phyloP scores from a whole-genome alignment of 2,113 vertebrate species.

The Empidonax alnorum region DNA sequence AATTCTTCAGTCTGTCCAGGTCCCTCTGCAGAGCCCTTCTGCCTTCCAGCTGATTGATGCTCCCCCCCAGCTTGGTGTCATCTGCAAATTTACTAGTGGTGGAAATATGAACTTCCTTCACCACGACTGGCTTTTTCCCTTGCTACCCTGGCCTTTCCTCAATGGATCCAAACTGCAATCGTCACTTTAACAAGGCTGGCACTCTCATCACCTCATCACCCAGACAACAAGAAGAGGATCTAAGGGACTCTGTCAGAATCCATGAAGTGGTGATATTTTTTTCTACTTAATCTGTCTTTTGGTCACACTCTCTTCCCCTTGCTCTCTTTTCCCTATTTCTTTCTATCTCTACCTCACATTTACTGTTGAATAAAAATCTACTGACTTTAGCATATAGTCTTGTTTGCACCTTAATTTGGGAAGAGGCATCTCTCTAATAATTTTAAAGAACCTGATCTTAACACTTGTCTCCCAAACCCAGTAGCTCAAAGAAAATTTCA shows the following conservation, averaged over 20 bases:
- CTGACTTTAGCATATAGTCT: not conserved
- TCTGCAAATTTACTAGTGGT: too few relatives aligned
- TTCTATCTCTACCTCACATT: not conserved
- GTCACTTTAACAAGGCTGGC: not conserved
- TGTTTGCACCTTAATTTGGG: not conserved
- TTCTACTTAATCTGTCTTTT: not conserved
- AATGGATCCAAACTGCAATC: not conserved
- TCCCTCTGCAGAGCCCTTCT: too few relatives aligned
- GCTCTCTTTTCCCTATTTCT: not conserved
- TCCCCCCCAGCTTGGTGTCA: too few relatives aligned
- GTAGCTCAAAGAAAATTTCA: not conserved
- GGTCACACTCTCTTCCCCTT: not conserved
- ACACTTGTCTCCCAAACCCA: not conserved
- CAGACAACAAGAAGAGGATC: not conserved
- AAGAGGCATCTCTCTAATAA: not conserved
- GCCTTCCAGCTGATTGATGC: too few relatives aligned
- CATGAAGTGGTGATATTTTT: not conserved
- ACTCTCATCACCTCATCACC: not conserved
- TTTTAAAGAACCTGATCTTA: not conserved
- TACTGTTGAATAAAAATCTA: not conserved
- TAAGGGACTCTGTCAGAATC: not conserved
- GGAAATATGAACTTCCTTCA: too few relatives aligned
- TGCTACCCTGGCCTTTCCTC: not conserved
- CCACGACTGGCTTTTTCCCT: not conserved
- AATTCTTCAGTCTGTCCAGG: too few relatives aligned